phyloP scores from a whole-genome alignment of 2,113 vertebrate genomes.

The Callaeas wilsoni region DNA sequence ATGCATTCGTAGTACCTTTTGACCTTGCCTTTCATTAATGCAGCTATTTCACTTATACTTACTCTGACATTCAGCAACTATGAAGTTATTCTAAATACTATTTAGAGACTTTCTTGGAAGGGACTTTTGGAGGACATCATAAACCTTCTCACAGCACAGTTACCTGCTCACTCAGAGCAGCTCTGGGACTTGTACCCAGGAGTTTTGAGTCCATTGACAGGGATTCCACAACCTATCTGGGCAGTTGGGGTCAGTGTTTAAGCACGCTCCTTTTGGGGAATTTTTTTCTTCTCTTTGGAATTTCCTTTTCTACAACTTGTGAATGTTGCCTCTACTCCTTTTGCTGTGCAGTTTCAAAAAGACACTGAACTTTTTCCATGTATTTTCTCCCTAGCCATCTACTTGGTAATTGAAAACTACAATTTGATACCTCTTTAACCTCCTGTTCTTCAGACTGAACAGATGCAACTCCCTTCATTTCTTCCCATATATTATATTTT shows the following conservation, averaged over 20 bases:
- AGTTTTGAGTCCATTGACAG: not conserved
- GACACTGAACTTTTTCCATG: not conserved
- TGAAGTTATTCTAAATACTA: not conserved
- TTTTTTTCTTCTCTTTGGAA: not conserved
- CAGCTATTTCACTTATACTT: not conserved
- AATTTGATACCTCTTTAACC: not conserved
- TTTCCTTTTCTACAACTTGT: not conserved
- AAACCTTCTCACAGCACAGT: not conserved
- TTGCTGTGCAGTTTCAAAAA: not conserved
- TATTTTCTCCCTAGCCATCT: not conserved
- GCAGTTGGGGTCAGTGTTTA: not conserved
- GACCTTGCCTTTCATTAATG: not conserved
- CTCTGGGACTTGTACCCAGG: not conserved
- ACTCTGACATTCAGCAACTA: not conserved
- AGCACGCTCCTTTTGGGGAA: not conserved
- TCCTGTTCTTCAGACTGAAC: not conserved
- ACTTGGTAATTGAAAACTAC: not conserved
- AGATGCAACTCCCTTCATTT: not conserved
- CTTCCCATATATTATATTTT: not conserved
- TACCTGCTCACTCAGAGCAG: not conserved
- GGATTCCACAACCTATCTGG: not conserved
- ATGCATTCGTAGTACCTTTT: not conserved
- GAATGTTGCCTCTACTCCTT: not conserved
- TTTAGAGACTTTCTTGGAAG: not conserved
- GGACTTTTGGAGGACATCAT: not conserved